Evolutionary conservation across 2,113 vertebrate genomes (phyloP).

Genomic region (Oncorhynchus gorbuscha): DNA sequence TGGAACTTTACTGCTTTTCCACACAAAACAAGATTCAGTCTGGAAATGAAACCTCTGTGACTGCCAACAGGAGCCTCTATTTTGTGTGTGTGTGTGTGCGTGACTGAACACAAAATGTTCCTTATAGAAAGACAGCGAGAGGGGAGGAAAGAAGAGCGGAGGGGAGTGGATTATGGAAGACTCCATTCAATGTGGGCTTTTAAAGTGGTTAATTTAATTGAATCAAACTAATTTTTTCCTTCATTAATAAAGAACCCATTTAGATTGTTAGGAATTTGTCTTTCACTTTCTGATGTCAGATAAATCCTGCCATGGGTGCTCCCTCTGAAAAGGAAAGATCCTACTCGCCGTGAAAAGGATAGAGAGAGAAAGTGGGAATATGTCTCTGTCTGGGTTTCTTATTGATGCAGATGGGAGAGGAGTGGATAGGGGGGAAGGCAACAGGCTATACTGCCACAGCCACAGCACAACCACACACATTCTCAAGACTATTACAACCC

Average conservation of each 20-base stretch:
- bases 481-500: slow-evolving; percentile 64
- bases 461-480: slow-evolving; percentile 31
- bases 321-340: slow-evolving; percentile 37
- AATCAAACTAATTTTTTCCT: no score
- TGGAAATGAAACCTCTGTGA: slow-evolving; percentile 39
- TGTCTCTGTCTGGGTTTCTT: slow-evolving; percentile 61
- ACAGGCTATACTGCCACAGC: slow-evolving; percentile 66
- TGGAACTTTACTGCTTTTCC: slow-evolving; percentile 57
- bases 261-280: no score
- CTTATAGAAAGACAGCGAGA: not conserved
- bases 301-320: no score
- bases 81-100: slow-evolving; percentile 1
- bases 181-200: no score
- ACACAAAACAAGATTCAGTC: slow-evolving; percentile 34
- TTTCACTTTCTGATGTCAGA: no score
- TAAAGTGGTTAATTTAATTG: no score
- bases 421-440: slow-evolving; percentile 53
- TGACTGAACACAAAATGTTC: slow-evolving; percentile 1
- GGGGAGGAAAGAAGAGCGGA: not conserved
- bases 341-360: slow-evolving; percentile 10
- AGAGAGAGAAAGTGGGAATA: slow-evolving; percentile 50
- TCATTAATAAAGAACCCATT: no score
- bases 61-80: slow-evolving; percentile 31
- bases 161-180: not conserved
- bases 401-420: slow-evolving; percentile 45